These are phyloP conservation scores for Ceyx cyanopectus DNA, from an alignment of 2,113 vertebrate genomes.

Conservation along the genomic window DNA sequence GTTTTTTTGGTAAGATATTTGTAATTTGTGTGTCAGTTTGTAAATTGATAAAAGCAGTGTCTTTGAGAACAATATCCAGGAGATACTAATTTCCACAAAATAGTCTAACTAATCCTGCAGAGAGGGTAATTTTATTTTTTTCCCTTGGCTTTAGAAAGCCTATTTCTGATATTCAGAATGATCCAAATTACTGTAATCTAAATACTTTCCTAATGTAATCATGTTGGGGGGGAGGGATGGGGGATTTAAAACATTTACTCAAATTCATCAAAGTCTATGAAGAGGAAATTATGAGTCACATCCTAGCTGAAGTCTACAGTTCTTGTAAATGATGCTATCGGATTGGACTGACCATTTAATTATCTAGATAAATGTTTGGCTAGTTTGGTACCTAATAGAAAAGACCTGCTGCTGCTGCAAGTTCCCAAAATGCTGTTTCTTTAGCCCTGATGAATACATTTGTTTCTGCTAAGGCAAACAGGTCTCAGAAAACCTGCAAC, in stretches of 20 bases:
- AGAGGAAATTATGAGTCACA: background rate
- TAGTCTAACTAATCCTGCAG: conserved; percentile 13
- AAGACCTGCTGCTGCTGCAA: background rate
- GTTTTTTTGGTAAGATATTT: conserved; percentile 2
- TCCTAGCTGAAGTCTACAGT: no score
- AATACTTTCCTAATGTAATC: background rate
- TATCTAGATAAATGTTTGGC: background rate
- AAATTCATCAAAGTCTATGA: background rate
- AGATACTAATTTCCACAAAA: conserved; percentile 21
- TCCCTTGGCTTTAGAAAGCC: background rate
- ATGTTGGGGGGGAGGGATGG: background rate
- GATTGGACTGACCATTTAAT: background rate
- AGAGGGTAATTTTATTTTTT: background rate
- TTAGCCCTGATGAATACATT: background rate
- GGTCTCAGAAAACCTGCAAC: background rate
- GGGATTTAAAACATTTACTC: background rate
- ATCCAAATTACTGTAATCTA: background rate
- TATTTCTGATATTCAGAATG: background rate
- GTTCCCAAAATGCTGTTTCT: background rate
- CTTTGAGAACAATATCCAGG: background rate
- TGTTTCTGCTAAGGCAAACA: background rate
- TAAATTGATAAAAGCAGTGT: conserved; percentile 1
- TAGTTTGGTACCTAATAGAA: background rate
- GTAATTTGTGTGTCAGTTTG: background rate
- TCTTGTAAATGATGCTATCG: background rate